These are phyloP conservation scores for Atta colombica DNA, from an alignment of 1,140 invertebrate genomes.

Conservation along the genomic window DNA sequence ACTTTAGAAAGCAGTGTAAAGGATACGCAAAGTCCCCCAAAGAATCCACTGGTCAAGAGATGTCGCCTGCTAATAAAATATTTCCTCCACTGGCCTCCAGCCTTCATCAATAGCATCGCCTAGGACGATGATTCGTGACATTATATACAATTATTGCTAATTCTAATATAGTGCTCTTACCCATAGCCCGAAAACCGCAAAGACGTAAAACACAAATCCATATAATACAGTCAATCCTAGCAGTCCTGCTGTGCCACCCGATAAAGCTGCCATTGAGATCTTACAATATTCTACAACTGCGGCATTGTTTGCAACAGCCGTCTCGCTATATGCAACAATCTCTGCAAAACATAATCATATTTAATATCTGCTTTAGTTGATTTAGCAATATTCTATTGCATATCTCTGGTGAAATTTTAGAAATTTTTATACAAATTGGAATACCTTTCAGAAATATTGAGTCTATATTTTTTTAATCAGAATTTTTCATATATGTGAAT, in stretches of 20 bases:
- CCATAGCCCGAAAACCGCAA: slow-evolving; percentile 95
- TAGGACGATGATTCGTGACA: slow-evolving; percentile 75
- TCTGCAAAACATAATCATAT: slow-evolving; percentile 83
- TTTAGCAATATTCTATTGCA: slow-evolving; percentile 17
- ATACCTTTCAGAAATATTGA: no score
- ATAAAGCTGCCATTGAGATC: slow-evolving; percentile 97
- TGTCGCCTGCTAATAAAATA: slow-evolving; percentile 94
- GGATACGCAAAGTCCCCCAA: slow-evolving; percentile 95
- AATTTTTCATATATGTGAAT: no score
- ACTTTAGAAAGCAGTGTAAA: slow-evolving; percentile 71
- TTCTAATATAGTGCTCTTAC: slow-evolving; percentile 82
- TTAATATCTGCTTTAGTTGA: not conserved
- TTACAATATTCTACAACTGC: slow-evolving; percentile 97
- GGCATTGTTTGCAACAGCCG: slow-evolving; percentile 95
- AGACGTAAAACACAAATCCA: slow-evolving; percentile 97
- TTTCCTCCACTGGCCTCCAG: slow-evolving; percentile 95
- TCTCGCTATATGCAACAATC: slow-evolving; percentile 95
- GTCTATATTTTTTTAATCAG: no score
- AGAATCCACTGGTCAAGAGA: slow-evolving; percentile 95
- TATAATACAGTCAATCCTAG: slow-evolving; percentile 96
- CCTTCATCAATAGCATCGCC: slow-evolving; percentile 94
- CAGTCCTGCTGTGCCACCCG: slow-evolving; percentile 96
- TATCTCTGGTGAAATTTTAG: no score
- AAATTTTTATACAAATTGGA: no score
- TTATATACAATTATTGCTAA: slow-evolving; percentile 34